These are phyloP conservation scores for Poeciliopsis infans DNA, from an alignment of 2,797 vertebrate species.

Conservation along the genomic window DNA sequence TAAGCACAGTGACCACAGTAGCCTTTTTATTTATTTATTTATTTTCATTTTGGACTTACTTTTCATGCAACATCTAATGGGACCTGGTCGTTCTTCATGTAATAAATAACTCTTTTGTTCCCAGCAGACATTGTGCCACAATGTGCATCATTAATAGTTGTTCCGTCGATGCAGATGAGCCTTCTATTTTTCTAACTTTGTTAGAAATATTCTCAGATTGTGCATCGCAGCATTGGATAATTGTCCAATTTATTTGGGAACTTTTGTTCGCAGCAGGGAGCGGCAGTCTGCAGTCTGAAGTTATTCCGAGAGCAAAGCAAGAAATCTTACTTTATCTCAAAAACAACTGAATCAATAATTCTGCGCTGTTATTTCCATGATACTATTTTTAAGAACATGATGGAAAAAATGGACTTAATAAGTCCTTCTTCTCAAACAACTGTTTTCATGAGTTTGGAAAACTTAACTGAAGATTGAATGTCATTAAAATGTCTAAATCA, in stretches of 20 bases:
- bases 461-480: slow-evolving; percentile 4
- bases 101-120: neutral
- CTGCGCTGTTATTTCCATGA: neutral
- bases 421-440: slow-evolving; percentile 6
- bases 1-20: neutral
- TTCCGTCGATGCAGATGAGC: neutral
- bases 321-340: slow-evolving; percentile 25
- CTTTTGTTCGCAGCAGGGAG: neutral
- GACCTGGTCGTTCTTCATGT: neutral
- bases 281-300: neutral
- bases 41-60: neutral
- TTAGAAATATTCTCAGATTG: neutral
- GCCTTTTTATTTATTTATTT: neutral
- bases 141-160: neutral
- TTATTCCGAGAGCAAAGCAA: slow-evolving; percentile 8
- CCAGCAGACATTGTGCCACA: neutral
- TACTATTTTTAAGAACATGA: neutral
- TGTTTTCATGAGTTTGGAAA: slow-evolving; percentile 14
- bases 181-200: neutral
- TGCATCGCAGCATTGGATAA: neutral
- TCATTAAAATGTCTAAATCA: slow-evolving; percentile 8
- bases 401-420: slow-evolving; percentile 9
- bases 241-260: neutral
- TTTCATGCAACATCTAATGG: neutral
- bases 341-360: slow-evolving; percentile 16